A percentile compares a stretch with the other conserved stretches of the same genome.
Conservation (phyloP, 2,113 vertebrate species). For the Pionites leucogaster region DNA sequence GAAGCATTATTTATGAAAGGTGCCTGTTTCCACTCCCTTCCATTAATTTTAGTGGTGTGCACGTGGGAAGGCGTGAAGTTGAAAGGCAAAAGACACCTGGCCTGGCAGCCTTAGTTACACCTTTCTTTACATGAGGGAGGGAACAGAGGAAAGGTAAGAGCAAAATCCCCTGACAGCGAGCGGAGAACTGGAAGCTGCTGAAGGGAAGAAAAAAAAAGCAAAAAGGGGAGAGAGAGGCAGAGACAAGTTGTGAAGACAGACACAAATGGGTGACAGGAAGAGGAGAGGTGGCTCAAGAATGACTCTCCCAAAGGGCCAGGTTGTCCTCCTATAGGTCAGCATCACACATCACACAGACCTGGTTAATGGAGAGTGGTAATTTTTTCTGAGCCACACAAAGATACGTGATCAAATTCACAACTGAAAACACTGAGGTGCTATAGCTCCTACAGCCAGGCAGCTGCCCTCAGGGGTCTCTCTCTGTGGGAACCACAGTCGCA, state of each 20-base stretch:
- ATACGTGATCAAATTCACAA: rapidly evolving
- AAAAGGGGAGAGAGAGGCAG: background rate
- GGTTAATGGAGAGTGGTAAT: background rate
- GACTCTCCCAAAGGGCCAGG: rapidly evolving
- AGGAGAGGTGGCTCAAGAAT: background rate
- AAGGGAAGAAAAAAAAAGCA: background rate
- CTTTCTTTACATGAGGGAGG: background rate
- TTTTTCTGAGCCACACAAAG: background rate
- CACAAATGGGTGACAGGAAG: background rate
- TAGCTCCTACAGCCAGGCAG: rapidly evolving
- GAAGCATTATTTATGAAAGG: background rate
- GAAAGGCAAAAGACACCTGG: background rate
- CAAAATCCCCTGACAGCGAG: background rate
- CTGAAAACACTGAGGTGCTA: background rate
- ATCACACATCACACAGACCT: background rate
- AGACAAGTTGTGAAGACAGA: background rate
- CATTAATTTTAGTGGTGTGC: background rate
- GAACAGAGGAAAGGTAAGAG: background rate
- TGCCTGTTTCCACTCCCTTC: background rate
- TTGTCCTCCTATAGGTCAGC: background rate
- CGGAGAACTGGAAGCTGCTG: background rate
- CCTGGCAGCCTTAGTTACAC: background rate
- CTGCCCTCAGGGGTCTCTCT: background rate
- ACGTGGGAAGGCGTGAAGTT: background rate
- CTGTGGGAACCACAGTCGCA: background rate